Evolutionary conservation across 2,113 vertebrate species (phyloP).

Genomic region (Ameiurus melas): DNA sequence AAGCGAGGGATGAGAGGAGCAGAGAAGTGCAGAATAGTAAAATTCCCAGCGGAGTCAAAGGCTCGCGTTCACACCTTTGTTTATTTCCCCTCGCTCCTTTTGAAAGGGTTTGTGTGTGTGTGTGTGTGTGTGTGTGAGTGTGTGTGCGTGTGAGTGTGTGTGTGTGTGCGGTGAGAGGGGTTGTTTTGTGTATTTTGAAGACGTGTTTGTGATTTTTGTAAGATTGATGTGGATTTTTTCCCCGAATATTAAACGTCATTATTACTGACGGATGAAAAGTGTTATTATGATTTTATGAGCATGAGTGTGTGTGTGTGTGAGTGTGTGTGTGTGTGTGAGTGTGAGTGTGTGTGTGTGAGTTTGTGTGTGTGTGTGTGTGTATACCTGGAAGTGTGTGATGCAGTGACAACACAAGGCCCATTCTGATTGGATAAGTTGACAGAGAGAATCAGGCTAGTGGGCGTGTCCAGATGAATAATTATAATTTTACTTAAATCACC

Average conservation of each 20-base stretch:
- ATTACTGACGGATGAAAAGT: constrained; percentile 50
- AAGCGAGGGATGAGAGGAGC: constrained; percentile 72
- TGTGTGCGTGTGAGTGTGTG: constrained; percentile 51
- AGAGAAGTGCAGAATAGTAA: constrained; percentile 77
- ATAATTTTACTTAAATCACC: too few relatives aligned
- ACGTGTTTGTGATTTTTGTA: constrained; percentile 26
- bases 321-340: constrained; percentile 53
- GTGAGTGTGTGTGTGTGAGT: constrained; percentile 35
- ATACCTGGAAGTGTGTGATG: too few relatives aligned
- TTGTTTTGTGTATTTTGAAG: constrained; percentile 51
- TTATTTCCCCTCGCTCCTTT: constrained; percentile 77
- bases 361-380: too few relatives aligned
- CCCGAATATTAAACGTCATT: constrained; percentile 36
- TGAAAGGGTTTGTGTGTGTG: constrained; percentile 67
- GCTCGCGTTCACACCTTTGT: constrained; percentile 78
- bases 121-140: constrained; percentile 52
- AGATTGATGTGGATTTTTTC: constrained; percentile 26
- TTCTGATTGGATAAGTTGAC: too few relatives aligned
- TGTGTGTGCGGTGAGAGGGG: constrained; percentile 30
- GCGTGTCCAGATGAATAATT: too few relatives aligned
- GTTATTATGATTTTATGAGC: constrained; percentile 51
- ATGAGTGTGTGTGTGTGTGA: constrained; percentile 47
- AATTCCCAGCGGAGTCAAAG: constrained; percentile 75
- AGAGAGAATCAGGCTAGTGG: too few relatives aligned
- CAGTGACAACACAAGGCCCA: too few relatives aligned